phyloP scores from a whole-genome alignment of 2,888 invertebrate genomes.

The Pammene aurita region DNA sequence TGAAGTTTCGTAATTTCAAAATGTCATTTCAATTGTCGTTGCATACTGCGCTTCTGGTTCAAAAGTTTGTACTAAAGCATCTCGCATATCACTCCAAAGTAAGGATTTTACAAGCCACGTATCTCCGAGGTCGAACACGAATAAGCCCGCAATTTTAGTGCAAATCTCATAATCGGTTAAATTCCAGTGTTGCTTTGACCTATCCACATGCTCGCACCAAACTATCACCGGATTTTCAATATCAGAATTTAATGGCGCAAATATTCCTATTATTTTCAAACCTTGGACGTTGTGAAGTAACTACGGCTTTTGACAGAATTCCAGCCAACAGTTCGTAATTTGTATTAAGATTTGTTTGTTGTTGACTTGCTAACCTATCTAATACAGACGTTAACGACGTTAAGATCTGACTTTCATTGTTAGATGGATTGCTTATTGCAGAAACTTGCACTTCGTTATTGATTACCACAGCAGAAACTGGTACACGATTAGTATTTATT shows the following conservation, averaged over 20 bases:
- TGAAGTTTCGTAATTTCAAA: slow-evolving; percentile 41
- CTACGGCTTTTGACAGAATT: too few species aligned
- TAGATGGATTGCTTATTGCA: neutral
- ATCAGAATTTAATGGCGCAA: too few species aligned
- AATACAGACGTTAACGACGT: neutral
- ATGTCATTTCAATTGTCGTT: too few species aligned
- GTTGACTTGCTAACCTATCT: neutral
- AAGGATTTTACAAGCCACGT: slow-evolving; percentile 32
- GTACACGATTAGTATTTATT: too few species aligned
- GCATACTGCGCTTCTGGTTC: slow-evolving; percentile 43
- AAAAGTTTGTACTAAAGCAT: slow-evolving; percentile 39
- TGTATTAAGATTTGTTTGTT: neutral
- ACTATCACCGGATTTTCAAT: neutral
- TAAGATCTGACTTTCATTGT: too few species aligned
- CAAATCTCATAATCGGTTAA: neutral
- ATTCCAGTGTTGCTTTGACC: slow-evolving; percentile 18
- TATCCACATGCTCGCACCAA: slow-evolving; percentile 2
- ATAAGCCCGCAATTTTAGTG: slow-evolving; percentile 14
- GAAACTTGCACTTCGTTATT: neutral
- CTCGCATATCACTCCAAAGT: slow-evolving; percentile 36
- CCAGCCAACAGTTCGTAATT: neutral
- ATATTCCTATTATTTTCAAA: too few species aligned
- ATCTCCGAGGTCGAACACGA: slow-evolving; percentile 41
- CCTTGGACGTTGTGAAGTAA: too few species aligned
- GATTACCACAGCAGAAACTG: neutral